These are phyloP conservation scores for Anguilla rostrata DNA, from an alignment of 2,113 vertebrate species.

Conservation along the genomic window DNA sequence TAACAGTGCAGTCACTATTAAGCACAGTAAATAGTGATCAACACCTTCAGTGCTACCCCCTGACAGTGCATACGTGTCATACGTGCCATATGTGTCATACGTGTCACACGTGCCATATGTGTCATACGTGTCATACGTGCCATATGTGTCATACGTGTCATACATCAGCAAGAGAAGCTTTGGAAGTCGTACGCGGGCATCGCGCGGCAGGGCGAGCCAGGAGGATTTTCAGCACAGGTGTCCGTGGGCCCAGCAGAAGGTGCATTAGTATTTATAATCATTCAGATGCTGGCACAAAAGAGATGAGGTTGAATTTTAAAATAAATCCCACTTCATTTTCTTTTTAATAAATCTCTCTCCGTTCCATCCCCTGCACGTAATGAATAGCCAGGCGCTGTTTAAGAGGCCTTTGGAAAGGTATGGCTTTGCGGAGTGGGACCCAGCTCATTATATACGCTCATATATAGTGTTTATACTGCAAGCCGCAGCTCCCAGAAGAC, in stretches of 20 bases:
- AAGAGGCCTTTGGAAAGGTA: background rate
- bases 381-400: background rate
- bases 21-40: background rate
- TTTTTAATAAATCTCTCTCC: background rate
- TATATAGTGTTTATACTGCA: constrained; percentile 27
- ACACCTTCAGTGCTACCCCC: background rate
- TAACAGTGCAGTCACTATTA: background rate
- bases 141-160: background rate
- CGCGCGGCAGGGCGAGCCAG: too few species aligned
- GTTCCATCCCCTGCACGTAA: background rate
- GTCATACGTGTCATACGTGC: too few species aligned
- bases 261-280: background rate
- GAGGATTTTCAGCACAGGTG: background rate
- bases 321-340: background rate
- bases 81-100: too few species aligned
- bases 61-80: background rate
- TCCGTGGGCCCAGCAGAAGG: background rate
- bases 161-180: background rate
- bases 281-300: background rate
- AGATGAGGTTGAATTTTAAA: background rate
- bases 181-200: background rate
- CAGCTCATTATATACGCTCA: too few species aligned
- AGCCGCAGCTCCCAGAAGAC: constrained; percentile 30
- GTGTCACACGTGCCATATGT: too few species aligned
- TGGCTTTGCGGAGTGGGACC: too few species aligned